phyloP scores from a whole-genome alignment of 92 coral and sea anemone species.

The Paragorgia papillata region DNA sequence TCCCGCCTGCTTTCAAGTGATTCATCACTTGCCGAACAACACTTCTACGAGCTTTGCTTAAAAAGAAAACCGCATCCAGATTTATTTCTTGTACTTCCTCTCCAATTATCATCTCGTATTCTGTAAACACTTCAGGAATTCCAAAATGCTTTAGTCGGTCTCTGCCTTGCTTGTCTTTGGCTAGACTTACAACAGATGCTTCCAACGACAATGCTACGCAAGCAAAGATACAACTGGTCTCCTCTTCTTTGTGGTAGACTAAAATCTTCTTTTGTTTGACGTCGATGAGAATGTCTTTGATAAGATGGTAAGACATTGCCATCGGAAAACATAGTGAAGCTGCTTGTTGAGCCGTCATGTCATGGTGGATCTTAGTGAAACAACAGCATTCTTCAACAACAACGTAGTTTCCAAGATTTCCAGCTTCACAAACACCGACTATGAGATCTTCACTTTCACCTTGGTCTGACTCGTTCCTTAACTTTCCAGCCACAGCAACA shows the following conservation, averaged over 20 bases:
- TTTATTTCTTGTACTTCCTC: not conserved
- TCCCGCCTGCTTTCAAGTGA: constrained; percentile 57
- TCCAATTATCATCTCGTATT: constrained; percentile 9
- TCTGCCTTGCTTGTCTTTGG: too few species aligned
- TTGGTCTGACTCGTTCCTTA: not conserved
- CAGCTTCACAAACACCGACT: constrained; percentile 12
- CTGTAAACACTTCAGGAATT: not conserved
- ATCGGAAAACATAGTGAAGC: too few species aligned
- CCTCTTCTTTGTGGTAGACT: too few species aligned
- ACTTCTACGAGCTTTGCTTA: constrained; percentile 41
- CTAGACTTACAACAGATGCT: too few species aligned
- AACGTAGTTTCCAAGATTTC: too few species aligned
- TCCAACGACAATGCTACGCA: too few species aligned
- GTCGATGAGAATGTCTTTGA: too few species aligned
- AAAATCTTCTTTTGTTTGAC: too few species aligned
- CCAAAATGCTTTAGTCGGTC: constrained; percentile 3
- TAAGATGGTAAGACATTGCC: too few species aligned
- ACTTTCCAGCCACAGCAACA: constrained; percentile 7
- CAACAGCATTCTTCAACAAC: not conserved
- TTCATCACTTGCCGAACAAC: constrained; percentile 42
- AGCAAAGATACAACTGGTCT: too few species aligned
- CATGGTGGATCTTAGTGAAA: not conserved
- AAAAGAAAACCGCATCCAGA: constrained; percentile 44
- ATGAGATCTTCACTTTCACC: not conserved
- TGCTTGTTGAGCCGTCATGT: not conserved